phyloP scores from a whole-genome alignment of 1,140 invertebrate genomes.

The Pogonomyrmex barbatus region DNA sequence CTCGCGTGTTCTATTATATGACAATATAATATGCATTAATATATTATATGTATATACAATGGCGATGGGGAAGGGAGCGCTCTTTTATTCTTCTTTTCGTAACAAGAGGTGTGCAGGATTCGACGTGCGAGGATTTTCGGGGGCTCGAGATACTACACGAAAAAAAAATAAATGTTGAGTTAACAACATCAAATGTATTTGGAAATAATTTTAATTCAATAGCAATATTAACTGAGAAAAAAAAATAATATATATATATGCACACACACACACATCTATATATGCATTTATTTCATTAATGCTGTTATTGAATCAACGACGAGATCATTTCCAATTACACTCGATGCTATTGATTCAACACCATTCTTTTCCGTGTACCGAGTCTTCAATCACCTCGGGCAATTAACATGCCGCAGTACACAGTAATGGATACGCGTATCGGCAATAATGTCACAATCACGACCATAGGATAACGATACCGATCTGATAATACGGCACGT shows the following conservation, averaged over 20 bases:
- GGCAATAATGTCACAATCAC: slow-evolving; percentile 19
- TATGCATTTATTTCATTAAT: too few species aligned
- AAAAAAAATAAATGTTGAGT: too few species aligned
- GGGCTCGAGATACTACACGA: too few species aligned
- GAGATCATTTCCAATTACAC: too few species aligned
- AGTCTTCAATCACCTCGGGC: slow-evolving; percentile 28
- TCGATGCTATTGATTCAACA: slow-evolving; percentile 9
- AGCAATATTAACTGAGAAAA: too few species aligned
- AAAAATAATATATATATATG: too few species aligned
- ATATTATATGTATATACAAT: slow-evolving; percentile 57
- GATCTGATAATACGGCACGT: neutral
- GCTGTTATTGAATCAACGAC: too few species aligned
- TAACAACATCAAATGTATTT: too few species aligned
- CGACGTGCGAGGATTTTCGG: slow-evolving; percentile 1
- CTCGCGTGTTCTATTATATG: slow-evolving; percentile 29
- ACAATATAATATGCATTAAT: slow-evolving; percentile 53
- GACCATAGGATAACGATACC: slow-evolving; percentile 28
- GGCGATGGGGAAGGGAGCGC: slow-evolving; percentile 26
- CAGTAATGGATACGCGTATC: slow-evolving; percentile 31
- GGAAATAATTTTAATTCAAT: too few species aligned
- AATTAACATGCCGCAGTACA: slow-evolving; percentile 38
- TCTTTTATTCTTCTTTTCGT: slow-evolving; percentile 1
- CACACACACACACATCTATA: too few species aligned
- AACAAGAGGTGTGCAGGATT: slow-evolving; percentile 27
- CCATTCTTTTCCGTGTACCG: neutral